phyloP scores from a whole-genome alignment of 1,140 invertebrate genomes.

The Saccostrea echinata region DNA sequence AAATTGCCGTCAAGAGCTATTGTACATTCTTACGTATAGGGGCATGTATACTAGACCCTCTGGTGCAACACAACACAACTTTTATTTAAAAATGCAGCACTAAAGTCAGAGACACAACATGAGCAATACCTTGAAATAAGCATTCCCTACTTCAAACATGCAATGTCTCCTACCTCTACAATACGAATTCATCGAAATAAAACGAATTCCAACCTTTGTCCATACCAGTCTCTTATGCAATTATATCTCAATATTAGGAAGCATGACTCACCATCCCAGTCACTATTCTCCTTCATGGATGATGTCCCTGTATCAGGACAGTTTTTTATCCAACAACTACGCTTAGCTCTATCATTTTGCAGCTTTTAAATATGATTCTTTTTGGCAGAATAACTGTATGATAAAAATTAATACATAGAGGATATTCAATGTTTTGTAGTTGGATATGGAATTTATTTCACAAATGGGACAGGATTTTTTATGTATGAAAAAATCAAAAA shows the following conservation, averaged over 20 bases:
- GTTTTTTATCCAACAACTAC: background rate
- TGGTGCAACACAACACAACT: conserved; percentile 6
- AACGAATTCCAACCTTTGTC: too few species aligned
- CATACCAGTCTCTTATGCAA: too few species aligned
- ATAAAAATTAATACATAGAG: too few species aligned
- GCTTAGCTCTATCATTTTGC: background rate
- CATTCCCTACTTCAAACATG: conserved; percentile 14
- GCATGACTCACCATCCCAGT: too few species aligned
- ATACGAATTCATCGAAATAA: background rate
- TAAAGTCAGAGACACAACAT: conserved; percentile 1
- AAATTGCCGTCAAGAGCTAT: background rate
- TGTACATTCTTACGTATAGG: too few species aligned
- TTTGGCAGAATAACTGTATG: too few species aligned
- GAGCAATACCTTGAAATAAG: background rate
- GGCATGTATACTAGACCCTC: conserved; percentile 8
- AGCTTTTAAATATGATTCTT: too few species aligned
- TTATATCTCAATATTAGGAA: too few species aligned
- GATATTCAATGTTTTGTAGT: too few species aligned
- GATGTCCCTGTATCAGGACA: background rate
- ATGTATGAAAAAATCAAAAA: too few species aligned
- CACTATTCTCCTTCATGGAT: conserved; percentile 5
- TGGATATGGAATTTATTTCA: too few species aligned
- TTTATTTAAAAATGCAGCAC: background rate
- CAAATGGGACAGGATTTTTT: too few species aligned
- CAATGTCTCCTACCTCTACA: background rate